A percentile compares a stretch with the other conserved stretches of the same genome.
Evolutionary conservation across 1,140 invertebrate species (phyloP).

Genomic region (Plodia interpunctella): DNA sequence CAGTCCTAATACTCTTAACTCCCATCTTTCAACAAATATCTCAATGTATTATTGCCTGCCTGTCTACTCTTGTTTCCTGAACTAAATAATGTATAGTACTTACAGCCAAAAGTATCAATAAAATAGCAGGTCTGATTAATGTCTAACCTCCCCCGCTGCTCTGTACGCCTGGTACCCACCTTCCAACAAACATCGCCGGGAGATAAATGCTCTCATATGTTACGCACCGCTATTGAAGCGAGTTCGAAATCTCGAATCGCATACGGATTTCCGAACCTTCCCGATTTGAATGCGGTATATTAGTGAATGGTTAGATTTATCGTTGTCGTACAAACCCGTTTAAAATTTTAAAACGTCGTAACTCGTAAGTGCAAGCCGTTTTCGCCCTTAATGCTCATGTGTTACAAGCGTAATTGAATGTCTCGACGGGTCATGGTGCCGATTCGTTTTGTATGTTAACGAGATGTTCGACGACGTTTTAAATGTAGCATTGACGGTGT

Average conservation of each 20-base stretch:
- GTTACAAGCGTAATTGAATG: neutral
- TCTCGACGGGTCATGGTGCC: neutral
- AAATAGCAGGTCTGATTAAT: too few relatives aligned
- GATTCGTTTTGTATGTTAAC: neutral
- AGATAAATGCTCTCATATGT: constrained; percentile 40
- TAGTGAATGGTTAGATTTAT: constrained; percentile 46
- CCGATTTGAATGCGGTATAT: constrained; percentile 43
- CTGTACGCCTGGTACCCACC: neutral
- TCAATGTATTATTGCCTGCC: too few relatives aligned
- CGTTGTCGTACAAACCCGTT: constrained; percentile 4
- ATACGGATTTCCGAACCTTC: constrained; percentile 19
- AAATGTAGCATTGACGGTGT: neutral
- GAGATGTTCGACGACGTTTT: neutral
- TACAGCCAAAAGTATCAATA: too few relatives aligned
- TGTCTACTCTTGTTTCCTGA: too few relatives aligned
- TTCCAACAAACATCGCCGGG: constrained; percentile 7
- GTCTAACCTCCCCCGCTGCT: too few relatives aligned
- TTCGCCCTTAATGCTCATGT: neutral
- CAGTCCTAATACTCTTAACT: too few relatives aligned
- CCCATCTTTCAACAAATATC: too few relatives aligned
- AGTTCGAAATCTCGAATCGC: constrained; percentile 19
- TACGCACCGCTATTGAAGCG: constrained; percentile 32
- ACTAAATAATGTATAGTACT: too few relatives aligned
- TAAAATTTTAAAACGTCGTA: neutral
- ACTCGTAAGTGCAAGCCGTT: neutral